Percentiles rank a stretch among this genome's conserved stretches.
Evolutionary conservation across 2,113 vertebrate species (phyloP).

Genomic region (Taxidea taxus): DNA sequence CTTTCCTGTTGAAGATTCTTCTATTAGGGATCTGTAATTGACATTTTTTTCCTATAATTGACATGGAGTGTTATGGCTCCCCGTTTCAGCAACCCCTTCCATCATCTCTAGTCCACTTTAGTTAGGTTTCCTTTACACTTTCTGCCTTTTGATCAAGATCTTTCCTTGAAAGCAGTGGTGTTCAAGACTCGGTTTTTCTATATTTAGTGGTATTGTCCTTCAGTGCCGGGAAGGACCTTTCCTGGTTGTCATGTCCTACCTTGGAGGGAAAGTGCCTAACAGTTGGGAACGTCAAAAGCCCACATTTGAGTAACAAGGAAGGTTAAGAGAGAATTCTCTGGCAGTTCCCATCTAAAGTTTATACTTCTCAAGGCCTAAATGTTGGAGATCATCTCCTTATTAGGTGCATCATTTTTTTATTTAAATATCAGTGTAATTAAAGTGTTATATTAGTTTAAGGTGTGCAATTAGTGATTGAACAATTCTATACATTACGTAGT

Average conservation of each 20-base stretch:
- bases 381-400: background rate
- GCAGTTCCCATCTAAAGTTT: background rate
- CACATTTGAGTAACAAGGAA: background rate
- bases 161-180: background rate
- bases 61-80: background rate
- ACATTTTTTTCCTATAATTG: background rate
- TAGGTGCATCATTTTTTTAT: background rate
- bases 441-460: background rate
- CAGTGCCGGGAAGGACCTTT: background rate
- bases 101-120: background rate
- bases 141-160: background rate
- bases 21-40: background rate
- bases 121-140: background rate
- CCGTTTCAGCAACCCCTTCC: background rate
- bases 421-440: background rate
- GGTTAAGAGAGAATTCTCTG: background rate
- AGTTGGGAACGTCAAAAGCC: background rate
- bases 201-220: background rate
- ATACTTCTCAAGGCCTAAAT: background rate
- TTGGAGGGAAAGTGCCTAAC: background rate
- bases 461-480: background rate
- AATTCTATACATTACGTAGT: background rate
- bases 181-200: background rate
- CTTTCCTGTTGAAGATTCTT: background rate
- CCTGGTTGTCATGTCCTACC: background rate